Evolutionary conservation across 2,113 vertebrate species (phyloP).

Genomic region (Phaethornis superciliosus): DNA sequence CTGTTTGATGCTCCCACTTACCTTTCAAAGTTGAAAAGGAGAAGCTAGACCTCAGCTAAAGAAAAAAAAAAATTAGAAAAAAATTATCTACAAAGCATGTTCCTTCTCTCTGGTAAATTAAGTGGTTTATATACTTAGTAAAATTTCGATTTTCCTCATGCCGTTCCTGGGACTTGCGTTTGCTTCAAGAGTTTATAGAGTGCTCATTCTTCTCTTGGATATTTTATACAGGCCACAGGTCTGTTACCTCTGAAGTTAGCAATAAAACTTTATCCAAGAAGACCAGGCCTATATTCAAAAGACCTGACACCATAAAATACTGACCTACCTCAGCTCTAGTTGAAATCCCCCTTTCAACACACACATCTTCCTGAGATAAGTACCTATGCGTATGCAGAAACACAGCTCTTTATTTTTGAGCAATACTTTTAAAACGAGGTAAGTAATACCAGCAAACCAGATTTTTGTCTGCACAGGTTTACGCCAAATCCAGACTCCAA

Average conservation of each 20-base stretch:
- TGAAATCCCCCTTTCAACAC: background rate
- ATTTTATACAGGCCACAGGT: background rate
- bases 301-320: background rate
- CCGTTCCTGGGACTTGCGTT: background rate
- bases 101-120: background rate
- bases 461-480: background rate
- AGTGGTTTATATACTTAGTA: background rate
- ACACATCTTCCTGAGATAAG: background rate
- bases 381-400: background rate
- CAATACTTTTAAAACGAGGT: background rate
- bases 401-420: background rate
- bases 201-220: background rate
- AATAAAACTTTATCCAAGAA: background rate
- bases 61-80: background rate
- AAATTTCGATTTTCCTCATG: background rate
- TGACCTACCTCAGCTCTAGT: background rate
- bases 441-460: background rate
- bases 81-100: background rate
- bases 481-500: background rate
- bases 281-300: background rate
- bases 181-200: conserved; percentile 7
- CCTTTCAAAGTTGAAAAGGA: conserved; percentile 53
- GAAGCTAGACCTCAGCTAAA: conserved; percentile 4
- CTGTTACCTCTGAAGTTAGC: background rate
- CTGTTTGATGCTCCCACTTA: conserved; percentile 75